Base-by-base conservation (phyloP, 2,888 invertebrate genomes). In the Sesia apiformis region DNA sequence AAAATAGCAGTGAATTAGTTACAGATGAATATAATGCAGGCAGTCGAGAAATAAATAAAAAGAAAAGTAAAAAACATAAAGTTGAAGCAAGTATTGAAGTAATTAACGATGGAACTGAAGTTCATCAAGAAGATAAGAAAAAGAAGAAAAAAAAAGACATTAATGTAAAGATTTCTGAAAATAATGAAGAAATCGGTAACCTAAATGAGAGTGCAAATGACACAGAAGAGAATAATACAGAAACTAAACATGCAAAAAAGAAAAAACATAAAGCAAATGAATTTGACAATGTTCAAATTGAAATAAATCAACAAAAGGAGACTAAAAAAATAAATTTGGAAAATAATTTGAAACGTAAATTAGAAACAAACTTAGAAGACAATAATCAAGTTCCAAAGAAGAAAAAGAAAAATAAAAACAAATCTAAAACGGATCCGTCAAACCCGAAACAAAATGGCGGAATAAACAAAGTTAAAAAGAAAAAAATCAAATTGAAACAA, bases 351-450 rank as follows among this genome's bases (percentile, higher is more conserved):
- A 49, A 49, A 49, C 49, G 7, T 1, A 49, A 49, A 49, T 49
- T 49, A 49, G 42, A 49, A n/a, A 8, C 8, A 3, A 49, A 8
- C 23, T 3, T 8, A 8, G 8, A n/a, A 49, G 49, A n/a, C 4
- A 8, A 49, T 49, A 49, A 8, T 49, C 42, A 5, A 49, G 49
- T 23, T 23, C 38, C 38, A 55, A 57, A 52, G 43, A 51, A 39
- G 52, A 80, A 76, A 55, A 78, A 71, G 52, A 76, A 75, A 58
- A 23, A 23, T 23, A 61, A 60, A 67, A 57, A 40, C 56, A 7
- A 64, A 67, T 46, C 4, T 39, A 55, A 64, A 40, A 63, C 58
- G 55, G 56, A 57, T 53, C 54, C 64, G 59, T 54, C 59, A 52
- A 49, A 57, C 7, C 7, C 3, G 6, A 46, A 52, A 50, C 38